Percentiles rank a stretch among this genome's conserved stretches.
These are phyloP conservation scores for Eremobia ochroleuca DNA, from an alignment of 2,888 invertebrate species.

Conservation along the genomic window DNA sequence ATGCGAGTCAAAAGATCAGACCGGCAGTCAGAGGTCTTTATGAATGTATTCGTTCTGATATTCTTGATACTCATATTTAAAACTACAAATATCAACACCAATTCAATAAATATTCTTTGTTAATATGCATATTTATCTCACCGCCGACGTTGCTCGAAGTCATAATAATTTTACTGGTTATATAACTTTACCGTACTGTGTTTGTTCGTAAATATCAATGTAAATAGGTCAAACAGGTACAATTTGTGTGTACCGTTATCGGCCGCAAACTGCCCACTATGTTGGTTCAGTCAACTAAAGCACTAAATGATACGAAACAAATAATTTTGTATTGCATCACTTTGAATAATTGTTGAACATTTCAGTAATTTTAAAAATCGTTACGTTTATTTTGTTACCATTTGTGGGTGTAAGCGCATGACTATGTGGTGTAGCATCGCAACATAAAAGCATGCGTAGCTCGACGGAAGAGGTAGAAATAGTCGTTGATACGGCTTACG, in stretches of 20 bases:
- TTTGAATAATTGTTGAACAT: slow-evolving; percentile 17
- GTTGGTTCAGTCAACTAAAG: slow-evolving; percentile 45
- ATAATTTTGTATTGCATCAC: slow-evolving; percentile 29
- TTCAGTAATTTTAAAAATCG: neutral
- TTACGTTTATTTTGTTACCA: neutral
- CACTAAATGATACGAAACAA: slow-evolving; percentile 54
- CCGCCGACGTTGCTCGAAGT: neutral
- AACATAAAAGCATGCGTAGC: neutral
- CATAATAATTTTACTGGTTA: slow-evolving; percentile 29
- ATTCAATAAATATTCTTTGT: neutral
- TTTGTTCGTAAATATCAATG: slow-evolving; percentile 46
- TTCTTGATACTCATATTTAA: neutral
- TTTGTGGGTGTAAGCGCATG: neutral
- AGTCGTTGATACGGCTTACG: slow-evolving; percentile 12
- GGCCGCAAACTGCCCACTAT: slow-evolving; percentile 46
- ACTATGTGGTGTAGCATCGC: neutral
- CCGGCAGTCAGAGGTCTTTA: neutral
- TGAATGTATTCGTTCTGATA: neutral
- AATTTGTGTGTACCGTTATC: slow-evolving; percentile 44
- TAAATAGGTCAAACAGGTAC: slow-evolving; percentile 52
- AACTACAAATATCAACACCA: neutral
- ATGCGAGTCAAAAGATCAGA: neutral
- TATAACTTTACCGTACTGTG: slow-evolving; percentile 13
- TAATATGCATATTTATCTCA: neutral
- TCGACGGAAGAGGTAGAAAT: neutral